These are phyloP conservation scores for Lepus europaeus DNA, from an alignment of 2,113 vertebrate genomes.

Conservation along the genomic window DNA sequence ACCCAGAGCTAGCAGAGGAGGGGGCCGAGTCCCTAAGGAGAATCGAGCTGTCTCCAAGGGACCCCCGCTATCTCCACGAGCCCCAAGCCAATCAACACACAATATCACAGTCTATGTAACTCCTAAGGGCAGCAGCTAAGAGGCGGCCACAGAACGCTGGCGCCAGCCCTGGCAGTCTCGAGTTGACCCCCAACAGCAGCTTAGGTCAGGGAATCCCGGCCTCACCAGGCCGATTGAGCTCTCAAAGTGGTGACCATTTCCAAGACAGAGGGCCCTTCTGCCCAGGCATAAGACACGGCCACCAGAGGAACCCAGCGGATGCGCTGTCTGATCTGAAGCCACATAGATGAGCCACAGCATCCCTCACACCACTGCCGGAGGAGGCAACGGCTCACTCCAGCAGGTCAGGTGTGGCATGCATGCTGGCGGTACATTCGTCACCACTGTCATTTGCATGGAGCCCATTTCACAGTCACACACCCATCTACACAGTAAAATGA, in stretches of 20 bases:
- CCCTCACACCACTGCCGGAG: background rate
- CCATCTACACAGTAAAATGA: background rate
- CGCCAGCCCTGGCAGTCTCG: background rate
- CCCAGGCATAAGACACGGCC: background rate
- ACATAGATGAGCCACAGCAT: accelerated
- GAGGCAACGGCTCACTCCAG: too few species aligned
- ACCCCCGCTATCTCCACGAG: too few species aligned
- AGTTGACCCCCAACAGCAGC: background rate
- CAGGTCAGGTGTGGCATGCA: too few species aligned
- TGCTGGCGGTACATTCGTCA: background rate
- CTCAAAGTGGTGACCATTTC: background rate
- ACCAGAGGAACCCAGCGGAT: background rate
- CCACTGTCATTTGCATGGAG: background rate
- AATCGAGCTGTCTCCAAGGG: too few species aligned
- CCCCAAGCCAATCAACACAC: too few species aligned
- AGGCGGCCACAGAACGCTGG: background rate
- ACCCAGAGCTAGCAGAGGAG: too few species aligned
- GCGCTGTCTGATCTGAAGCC: background rate
- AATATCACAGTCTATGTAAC: background rate
- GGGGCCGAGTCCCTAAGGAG: too few species aligned
- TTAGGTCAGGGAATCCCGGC: background rate
- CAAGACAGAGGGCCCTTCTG: background rate
- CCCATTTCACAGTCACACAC: background rate
- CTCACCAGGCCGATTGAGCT: background rate
- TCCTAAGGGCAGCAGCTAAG: background rate